phyloP scores from a whole-genome alignment of 2,113 vertebrate species.

The Numenius arquata region DNA sequence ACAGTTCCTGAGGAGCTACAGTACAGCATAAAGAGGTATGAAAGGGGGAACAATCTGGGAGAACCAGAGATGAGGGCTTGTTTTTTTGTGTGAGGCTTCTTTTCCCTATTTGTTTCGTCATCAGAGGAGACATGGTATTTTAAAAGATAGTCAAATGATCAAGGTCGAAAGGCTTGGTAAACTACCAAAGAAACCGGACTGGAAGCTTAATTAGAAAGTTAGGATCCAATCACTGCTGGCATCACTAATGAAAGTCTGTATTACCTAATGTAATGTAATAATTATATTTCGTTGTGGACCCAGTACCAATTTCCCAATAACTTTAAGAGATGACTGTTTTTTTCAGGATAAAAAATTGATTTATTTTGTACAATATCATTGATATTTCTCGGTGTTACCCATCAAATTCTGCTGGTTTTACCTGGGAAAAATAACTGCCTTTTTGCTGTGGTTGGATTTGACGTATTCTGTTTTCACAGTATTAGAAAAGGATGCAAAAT shows the following conservation, averaged over 20 bases:
- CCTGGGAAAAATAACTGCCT: neutral
- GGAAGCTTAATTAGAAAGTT: neutral
- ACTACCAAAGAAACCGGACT: neutral
- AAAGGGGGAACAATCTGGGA: neutral
- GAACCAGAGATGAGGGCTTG: neutral
- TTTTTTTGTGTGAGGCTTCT: neutral
- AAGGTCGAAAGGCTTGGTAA: neutral
- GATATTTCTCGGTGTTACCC: neutral
- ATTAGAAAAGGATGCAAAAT: neutral
- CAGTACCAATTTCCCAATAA: neutral
- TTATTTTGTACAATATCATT: neutral
- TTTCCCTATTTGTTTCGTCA: neutral
- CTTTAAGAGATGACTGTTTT: neutral
- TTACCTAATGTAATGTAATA: neutral
- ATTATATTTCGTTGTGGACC: neutral
- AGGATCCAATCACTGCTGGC: neutral
- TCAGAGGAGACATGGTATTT: neutral
- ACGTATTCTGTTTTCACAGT: neutral
- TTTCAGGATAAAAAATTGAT: neutral
- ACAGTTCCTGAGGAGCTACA: neutral
- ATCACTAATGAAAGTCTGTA: neutral
- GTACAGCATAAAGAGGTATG: neutral
- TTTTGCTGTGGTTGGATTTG: neutral
- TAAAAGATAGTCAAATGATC: neutral
- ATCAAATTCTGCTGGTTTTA: neutral